Base-by-base conservation (phyloP, 2,888 invertebrate genomes). In the Mesorhabditis spiculigera region DNA sequence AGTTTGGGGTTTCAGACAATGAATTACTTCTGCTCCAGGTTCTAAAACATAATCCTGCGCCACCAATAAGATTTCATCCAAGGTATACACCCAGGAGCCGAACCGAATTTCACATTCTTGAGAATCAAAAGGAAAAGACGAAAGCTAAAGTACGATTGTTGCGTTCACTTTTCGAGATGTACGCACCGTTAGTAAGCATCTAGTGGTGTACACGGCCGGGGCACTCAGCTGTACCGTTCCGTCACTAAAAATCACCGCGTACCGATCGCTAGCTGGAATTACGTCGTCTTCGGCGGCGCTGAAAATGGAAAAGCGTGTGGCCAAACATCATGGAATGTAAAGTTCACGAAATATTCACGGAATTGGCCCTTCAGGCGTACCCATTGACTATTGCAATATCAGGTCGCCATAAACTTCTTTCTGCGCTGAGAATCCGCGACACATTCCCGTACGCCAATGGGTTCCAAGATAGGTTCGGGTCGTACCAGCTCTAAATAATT, bases 71-170 rank as follows among this genome's bases (percentile, higher is more conserved):
- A 71, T 65, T 16, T 68, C 71, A 43, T 65, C 44, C 5, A 44
- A 13, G 5, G 62, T 16, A 50, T 71, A 71, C 16, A 68, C 68
- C 71, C 71, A 71, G 10, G 71, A 71, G 0, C 68, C 68, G 16
- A 71, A 43, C 45, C 63, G 58, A 10, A 71, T 45, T 41, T 43
- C 62, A 50, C 71, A 71, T 6, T 16, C 5, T 43, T 71, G 71
- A 5, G 65, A 58, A 43, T 71, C 71, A 62, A 71, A 71, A 4
- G 71, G 71, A 45, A 71, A 68, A 8, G 45, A 5, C 45, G 45
- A 41, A 45, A 71, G 45, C 71, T 71, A 45, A 65, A 68, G 10
- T 8, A 42, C 45, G 5, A 41, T 67, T 63, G 63, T 45, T 44
- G 5, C 1, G 44, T 43, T 43, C 58, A 62, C 64, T 42, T 43